These are phyloP conservation scores for Cololabis saira DNA, from an alignment of 2,113 vertebrate genomes.

Conservation along the genomic window DNA sequence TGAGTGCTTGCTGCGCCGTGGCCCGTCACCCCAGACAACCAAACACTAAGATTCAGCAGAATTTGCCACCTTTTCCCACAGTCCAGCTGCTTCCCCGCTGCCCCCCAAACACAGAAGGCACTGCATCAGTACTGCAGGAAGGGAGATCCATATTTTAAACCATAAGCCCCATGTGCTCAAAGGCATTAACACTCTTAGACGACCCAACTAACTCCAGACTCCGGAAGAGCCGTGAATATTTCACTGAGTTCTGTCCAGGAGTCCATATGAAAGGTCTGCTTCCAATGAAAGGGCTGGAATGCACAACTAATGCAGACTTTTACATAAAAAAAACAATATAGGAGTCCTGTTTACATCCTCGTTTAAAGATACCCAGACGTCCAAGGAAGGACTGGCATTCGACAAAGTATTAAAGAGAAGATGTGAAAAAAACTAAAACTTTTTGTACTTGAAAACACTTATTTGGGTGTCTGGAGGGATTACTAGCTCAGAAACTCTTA, in stretches of 20 bases:
- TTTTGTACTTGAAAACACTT: too few relatives aligned
- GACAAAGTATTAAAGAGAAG: background rate
- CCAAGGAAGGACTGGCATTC: background rate
- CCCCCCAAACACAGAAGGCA: constrained; percentile 3
- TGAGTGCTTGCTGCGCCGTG: constrained; percentile 75
- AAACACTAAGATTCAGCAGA: constrained; percentile 14
- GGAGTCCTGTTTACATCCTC: constrained; percentile 6
- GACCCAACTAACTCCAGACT: constrained; percentile 50
- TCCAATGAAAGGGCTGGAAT: constrained; percentile 65
- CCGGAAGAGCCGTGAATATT: constrained; percentile 72
- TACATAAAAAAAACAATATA: constrained; percentile 26
- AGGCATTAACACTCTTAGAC: constrained; percentile 41
- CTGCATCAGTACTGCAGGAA: constrained; percentile 1
- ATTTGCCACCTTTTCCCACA: constrained; percentile 5
- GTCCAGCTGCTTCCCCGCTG: constrained; percentile 2
- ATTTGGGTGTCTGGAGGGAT: too few relatives aligned
- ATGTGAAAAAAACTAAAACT: too few relatives aligned
- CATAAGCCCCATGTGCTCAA: constrained; percentile 11
- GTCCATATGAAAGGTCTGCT: constrained; percentile 68
- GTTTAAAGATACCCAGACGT: constrained; percentile 20
- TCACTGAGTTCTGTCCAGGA: constrained; percentile 53
- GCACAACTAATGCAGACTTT: constrained; percentile 63
- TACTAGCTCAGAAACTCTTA: too few relatives aligned
- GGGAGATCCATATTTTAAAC: constrained; percentile 18
- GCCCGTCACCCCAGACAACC: constrained; percentile 23